These are phyloP conservation scores for Limnothrissa miodon DNA, from an alignment of 2,113 vertebrate genomes.

Conservation along the genomic window DNA sequence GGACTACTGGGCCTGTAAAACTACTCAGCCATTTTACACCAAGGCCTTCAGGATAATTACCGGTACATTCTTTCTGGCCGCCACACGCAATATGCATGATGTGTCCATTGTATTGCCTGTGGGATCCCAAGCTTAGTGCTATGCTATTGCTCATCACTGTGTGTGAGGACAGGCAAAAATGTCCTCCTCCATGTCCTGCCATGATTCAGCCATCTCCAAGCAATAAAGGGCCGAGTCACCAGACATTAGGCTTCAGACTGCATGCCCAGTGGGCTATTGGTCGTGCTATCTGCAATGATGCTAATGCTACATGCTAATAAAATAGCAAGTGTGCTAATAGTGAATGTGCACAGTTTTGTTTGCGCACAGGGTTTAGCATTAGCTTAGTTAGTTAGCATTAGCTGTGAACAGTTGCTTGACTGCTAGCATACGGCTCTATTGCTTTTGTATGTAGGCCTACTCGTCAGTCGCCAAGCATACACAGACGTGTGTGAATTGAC, in stretches of 20 bases:
- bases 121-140: neutral
- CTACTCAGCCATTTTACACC: neutral
- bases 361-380: neutral
- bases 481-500: neutral
- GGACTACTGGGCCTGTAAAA: neutral
- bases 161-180: constrained; percentile 1
- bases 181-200: neutral
- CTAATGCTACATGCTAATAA: no score
- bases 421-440: neutral
- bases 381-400: neutral
- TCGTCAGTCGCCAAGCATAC: neutral
- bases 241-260: neutral
- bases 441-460: neutral
- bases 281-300: neutral
- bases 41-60: constrained; percentile 11
- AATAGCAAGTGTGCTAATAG: neutral
- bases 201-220: neutral
- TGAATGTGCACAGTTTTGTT: neutral
- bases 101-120: neutral
- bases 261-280: no score
- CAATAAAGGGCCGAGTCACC: neutral
- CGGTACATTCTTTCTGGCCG: neutral
- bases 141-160: constrained; percentile 12
- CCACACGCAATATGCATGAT: neutral
- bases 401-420: neutral